Evolutionary conservation across 2,888 invertebrate species (phyloP).

Genomic region (Caenorhabditis japonica): DNA sequence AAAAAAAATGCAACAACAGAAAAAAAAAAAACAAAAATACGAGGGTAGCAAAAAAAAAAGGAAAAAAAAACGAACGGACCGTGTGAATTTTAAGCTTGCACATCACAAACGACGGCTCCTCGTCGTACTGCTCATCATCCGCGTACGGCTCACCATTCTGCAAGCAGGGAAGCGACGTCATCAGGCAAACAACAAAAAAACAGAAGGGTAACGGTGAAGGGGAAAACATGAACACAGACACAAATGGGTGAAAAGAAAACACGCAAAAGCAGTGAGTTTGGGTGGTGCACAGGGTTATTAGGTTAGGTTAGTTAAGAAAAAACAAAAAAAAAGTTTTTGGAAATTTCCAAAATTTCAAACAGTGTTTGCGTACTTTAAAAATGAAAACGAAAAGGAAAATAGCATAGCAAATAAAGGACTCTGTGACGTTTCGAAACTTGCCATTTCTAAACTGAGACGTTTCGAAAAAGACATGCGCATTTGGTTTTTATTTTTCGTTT

Average conservation of each 20-base stretch:
- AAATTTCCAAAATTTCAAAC: no score
- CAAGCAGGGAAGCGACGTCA: background rate
- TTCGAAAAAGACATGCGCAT: no score
- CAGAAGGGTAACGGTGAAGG: background rate
- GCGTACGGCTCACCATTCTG: constrained; percentile 17
- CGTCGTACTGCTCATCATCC: constrained; percentile 1
- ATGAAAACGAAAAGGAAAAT: constrained; percentile 1
- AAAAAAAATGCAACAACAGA: constrained; percentile 1
- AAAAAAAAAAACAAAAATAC: background rate
- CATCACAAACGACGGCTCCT: constrained; percentile 8
- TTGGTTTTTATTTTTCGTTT: no score
- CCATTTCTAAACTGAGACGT: no score
- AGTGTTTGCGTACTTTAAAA: no score
- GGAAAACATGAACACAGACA: constrained; percentile 1
- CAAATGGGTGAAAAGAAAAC: background rate
- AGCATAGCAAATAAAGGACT: no score
- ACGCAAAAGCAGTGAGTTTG: no score
- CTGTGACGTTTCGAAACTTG: no score
- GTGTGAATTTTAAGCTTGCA: constrained; percentile 47
- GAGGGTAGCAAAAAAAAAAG: background rate
- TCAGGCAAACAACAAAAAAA: constrained; percentile 14
- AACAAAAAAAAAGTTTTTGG: constrained; percentile 4
- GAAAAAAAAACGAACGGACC: constrained; percentile 38
- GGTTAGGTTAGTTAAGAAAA: no score
- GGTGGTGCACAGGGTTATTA: no score